A percentile compares a stretch with the other conserved stretches of the same genome.
phyloP scores from a whole-genome alignment of 1,140 invertebrate species.

The Trachymyrmex septentrionalis region DNA sequence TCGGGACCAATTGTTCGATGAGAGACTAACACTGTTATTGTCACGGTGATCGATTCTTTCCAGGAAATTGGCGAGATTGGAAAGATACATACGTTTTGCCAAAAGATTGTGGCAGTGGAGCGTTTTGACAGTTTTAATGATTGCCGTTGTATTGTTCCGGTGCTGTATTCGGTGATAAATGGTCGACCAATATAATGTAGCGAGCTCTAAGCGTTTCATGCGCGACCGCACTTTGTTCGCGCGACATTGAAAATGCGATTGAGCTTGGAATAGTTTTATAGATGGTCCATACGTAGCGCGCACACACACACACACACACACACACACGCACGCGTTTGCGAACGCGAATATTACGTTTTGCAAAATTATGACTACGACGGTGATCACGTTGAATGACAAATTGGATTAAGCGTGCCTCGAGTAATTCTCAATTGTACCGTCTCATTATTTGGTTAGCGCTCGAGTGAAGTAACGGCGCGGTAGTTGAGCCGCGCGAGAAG shows the following conservation, averaged over 20 bases:
- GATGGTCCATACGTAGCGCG: not conserved
- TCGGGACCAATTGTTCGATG: constrained; percentile 64
- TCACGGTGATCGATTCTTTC: constrained; percentile 71
- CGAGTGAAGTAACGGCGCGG: constrained; percentile 40
- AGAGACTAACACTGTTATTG: constrained; percentile 62
- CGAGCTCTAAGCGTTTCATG: not conserved
- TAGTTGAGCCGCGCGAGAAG: constrained; percentile 46
- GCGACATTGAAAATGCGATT: constrained; percentile 16
- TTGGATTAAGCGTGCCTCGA: constrained; percentile 39
- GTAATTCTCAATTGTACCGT: constrained; percentile 59
- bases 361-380: constrained; percentile 1
- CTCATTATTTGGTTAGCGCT: constrained; percentile 56
- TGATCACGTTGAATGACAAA: constrained; percentile 42
- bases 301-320: not conserved
- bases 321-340: too few species aligned
- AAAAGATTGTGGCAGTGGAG: constrained; percentile 14
- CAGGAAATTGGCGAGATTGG: constrained; percentile 66
- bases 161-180: constrained; percentile 37
- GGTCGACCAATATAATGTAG: constrained; percentile 9
- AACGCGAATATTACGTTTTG: not conserved
- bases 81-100: constrained; percentile 37
- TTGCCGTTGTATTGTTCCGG: constrained; percentile 30
- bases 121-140: constrained; percentile 57
- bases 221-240: not conserved
- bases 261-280: constrained; percentile 32